Evolutionary conservation across 2,797 vertebrate species (phyloP).

Genomic region (Gorsachius magnificus): DNA sequence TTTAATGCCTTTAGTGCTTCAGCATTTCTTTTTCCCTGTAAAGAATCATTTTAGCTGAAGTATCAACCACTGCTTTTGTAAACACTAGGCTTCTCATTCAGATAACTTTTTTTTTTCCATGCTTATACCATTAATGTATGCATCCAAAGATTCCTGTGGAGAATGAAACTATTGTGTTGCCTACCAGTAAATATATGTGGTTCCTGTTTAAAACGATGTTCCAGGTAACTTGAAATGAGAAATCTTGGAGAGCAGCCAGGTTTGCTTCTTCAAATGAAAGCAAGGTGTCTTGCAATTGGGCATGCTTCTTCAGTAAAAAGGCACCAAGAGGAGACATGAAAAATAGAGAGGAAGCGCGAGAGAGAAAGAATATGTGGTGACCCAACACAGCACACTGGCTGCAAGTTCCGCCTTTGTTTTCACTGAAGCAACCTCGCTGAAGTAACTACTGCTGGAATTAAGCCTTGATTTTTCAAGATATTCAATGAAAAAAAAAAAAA

Average conservation of each 20-base stretch:
- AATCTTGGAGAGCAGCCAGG: background rate
- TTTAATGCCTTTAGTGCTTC: background rate
- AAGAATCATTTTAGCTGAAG: background rate
- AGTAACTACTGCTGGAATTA: background rate
- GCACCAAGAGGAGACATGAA: background rate
- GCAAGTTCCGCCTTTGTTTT: background rate
- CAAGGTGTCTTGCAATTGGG: background rate
- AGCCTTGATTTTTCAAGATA: background rate
- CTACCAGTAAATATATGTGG: background rate
- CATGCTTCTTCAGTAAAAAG: background rate
- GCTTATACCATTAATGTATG: background rate
- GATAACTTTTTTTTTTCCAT: background rate
- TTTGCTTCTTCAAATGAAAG: background rate
- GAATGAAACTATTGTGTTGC: constrained; percentile 14
- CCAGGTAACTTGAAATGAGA: constrained; percentile 34
- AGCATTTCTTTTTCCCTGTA: background rate
- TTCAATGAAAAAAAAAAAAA: constrained; percentile 7
- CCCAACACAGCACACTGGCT: background rate
- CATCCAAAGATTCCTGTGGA: constrained; percentile 15
- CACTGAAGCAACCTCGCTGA: background rate
- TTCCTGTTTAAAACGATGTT: background rate
- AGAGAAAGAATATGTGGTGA: background rate
- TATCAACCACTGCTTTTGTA: background rate
- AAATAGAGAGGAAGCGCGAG: background rate
- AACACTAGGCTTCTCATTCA: constrained; percentile 5